Percentiles rank a stretch among this genome's conserved stretches.
phyloP scores from a whole-genome alignment of 2,113 vertebrate species.

The Daboia siamensis region DNA sequence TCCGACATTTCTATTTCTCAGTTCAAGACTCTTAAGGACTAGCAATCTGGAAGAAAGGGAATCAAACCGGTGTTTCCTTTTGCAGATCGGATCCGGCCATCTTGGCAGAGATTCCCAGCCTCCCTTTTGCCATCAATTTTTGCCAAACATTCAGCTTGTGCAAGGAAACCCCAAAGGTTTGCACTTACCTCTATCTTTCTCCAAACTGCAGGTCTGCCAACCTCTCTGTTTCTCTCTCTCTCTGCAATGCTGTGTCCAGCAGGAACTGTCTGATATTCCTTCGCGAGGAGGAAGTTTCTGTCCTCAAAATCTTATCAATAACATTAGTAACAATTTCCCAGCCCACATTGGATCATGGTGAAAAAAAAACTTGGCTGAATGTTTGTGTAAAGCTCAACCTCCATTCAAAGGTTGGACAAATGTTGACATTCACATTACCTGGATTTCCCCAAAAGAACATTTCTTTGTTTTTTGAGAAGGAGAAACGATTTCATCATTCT shows the following conservation, averaged over 20 bases:
- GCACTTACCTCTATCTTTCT: neutral
- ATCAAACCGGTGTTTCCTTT: neutral
- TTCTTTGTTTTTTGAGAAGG: neutral
- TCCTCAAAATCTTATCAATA: neutral
- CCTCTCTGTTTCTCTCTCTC: neutral
- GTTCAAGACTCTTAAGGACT: neutral
- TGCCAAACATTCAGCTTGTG: neutral
- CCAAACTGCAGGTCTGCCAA: neutral
- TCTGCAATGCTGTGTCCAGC: neutral
- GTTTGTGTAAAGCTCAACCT: neutral
- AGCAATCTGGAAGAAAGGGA: neutral
- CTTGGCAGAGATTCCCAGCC: too few species aligned
- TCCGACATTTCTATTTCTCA: too few species aligned
- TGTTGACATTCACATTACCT: neutral
- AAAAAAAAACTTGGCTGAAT: too few species aligned
- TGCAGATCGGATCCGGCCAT: too few species aligned
- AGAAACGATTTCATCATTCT: neutral
- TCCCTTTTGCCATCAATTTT: too few species aligned
- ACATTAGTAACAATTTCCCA: neutral
- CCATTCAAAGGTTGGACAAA: neutral
- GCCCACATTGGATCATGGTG: neutral
- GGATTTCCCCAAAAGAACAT: neutral
- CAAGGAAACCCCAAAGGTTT: too few species aligned
- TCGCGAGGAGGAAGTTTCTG: fast-evolving
- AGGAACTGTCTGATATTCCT: too few species aligned